These are phyloP conservation scores for Augochlorella aurata DNA, from an alignment of 2,888 invertebrate species.

Conservation along the genomic window DNA sequence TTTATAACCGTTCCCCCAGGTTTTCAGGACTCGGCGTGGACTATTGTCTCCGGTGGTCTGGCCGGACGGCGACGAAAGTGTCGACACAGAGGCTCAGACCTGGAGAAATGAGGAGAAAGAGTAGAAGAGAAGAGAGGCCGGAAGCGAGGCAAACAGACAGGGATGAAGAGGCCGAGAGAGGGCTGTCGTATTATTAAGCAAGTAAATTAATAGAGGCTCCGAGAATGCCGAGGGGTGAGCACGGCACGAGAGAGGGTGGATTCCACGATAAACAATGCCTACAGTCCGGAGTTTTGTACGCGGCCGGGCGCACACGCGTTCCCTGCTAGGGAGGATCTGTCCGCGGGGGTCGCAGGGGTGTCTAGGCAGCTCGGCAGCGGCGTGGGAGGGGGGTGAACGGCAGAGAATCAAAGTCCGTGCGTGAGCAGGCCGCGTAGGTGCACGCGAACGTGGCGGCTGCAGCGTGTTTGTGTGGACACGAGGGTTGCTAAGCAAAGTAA, in stretches of 20 bases:
- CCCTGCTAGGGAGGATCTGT: constrained; percentile 8
- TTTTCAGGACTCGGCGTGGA: constrained; percentile 24
- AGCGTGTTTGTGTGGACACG: constrained; percentile 67
- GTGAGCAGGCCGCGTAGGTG: constrained; percentile 21
- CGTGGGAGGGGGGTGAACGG: constrained; percentile 39
- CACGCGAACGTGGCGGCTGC: constrained; percentile 33
- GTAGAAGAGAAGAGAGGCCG: constrained; percentile 23
- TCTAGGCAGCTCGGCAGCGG: neutral
- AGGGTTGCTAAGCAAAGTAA: constrained; percentile 77
- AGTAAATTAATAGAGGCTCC: constrained; percentile 81
- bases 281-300: constrained; percentile 59
- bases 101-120: constrained; percentile 12
- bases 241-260: constrained; percentile 68
- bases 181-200: constrained; percentile 78
- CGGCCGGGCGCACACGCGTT: constrained; percentile 22
- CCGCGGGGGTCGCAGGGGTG: constrained; percentile 7
- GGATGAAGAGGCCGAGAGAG: constrained; percentile 52
- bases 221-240: constrained; percentile 58
- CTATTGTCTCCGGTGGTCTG: constrained; percentile 55
- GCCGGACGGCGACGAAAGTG: constrained; percentile 61
- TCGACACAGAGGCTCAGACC: constrained; percentile 33
- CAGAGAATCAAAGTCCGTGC: constrained; percentile 34
- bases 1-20: constrained; percentile 29
- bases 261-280: constrained; percentile 79
- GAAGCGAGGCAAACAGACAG: constrained; percentile 37